Evolutionary conservation across 2,113 vertebrate genomes (phyloP).

Genomic region (Stictonetta naevosa): DNA sequence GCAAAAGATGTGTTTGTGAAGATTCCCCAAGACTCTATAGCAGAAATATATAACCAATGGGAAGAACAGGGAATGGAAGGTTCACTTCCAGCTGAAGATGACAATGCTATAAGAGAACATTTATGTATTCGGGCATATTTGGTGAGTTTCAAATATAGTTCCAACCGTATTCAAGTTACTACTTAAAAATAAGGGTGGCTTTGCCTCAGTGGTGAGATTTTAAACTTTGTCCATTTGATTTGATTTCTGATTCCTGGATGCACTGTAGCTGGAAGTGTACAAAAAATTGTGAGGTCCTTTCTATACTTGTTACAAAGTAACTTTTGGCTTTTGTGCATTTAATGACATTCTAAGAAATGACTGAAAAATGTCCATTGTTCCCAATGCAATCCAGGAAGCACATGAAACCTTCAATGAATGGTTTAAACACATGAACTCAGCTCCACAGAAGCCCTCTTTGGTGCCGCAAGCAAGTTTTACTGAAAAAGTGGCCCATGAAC

Average conservation of each 20-base stretch:
- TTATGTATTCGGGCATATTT: constrained; percentile 95
- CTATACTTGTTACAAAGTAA: neutral
- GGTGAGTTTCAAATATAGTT: constrained; percentile 76
- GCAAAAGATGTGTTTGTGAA: constrained; percentile 95
- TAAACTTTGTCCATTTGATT: neutral
- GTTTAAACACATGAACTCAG: constrained; percentile 93
- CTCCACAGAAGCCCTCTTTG: constrained; percentile 88
- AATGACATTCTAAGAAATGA: neutral
- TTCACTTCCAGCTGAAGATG: constrained; percentile 89
- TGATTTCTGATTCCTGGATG: neutral
- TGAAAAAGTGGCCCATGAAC: constrained; percentile 94
- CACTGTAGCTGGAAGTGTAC: neutral
- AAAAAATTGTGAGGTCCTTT: neutral
- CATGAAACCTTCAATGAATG: constrained; percentile 96
- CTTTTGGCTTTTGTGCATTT: neutral
- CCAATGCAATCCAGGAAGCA: constrained; percentile 85
- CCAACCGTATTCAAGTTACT: neutral
- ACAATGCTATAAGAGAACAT: constrained; percentile 95
- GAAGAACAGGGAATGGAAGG: constrained; percentile 85
- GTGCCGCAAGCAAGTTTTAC: constrained; percentile 90
- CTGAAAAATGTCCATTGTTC: neutral
- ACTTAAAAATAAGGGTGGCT: neutral
- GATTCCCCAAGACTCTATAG: constrained; percentile 95
- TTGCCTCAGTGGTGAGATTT: neutral
- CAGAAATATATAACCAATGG: constrained; percentile 93